phyloP scores from a whole-genome alignment of 2,797 vertebrate genomes.

The Squalus acanthias region DNA sequence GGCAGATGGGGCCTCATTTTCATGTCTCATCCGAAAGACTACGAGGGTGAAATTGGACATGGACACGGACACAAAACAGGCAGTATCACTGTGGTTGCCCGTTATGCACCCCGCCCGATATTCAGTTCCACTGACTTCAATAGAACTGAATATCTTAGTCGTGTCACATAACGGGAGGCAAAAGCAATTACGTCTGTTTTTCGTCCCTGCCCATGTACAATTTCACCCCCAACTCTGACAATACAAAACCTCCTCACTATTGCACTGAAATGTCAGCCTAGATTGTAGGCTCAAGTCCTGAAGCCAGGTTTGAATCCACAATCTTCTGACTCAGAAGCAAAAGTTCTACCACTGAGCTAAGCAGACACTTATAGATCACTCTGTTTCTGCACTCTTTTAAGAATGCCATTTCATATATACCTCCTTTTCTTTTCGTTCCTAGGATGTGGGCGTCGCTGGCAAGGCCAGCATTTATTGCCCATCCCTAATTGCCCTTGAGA shows the following conservation, averaged over 20 bases:
- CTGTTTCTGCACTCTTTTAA: not conserved
- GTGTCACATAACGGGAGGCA: not conserved
- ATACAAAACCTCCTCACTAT: not conserved
- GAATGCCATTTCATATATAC: not conserved
- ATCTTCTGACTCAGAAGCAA: not conserved
- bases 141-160: not conserved
- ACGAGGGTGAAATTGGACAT: not conserved
- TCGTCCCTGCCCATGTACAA: not conserved
- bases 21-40: not conserved
- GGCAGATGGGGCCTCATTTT: not conserved
- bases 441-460: too few species aligned
- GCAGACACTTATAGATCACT: not conserved
- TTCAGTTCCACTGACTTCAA: not conserved
- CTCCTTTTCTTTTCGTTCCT: too few species aligned
- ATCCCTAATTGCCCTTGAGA: too few species aligned
- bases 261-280: not conserved
- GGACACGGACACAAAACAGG: not conserved
- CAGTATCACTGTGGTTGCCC: not conserved
- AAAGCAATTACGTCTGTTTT: not conserved
- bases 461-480: too few species aligned
- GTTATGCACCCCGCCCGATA: not conserved
- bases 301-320: not conserved
- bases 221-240: not conserved
- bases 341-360: not conserved
- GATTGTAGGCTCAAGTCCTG: not conserved